Evolutionary conservation across 2,797 vertebrate species (phyloP), one percentile per base, ranked within the genome.

Genomic region (Eulemur mongoz): DNA sequence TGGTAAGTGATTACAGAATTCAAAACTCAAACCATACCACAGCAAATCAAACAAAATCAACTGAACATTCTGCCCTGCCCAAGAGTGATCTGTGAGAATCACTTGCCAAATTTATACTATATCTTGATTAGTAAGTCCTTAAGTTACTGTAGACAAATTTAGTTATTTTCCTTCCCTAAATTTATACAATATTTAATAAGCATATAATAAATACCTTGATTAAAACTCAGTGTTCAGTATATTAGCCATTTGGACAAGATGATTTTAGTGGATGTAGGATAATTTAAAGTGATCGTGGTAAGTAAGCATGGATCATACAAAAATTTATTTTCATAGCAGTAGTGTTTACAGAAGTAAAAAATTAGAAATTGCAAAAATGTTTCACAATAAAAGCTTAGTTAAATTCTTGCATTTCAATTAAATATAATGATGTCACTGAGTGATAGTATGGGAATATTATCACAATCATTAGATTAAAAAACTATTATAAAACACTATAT

Each of bases 281-380:
- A 50, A 80, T 92, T 92, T 89, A 63, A 91, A 88, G 17, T 91
- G 63, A 67, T 84, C 30, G 12, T 75, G 18, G 43, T 69, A 92
- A 59, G 85, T 61, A 79, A 88, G 11, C n/a, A 83, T 38, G 76
- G 27, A 35, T 67, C 50, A 84, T 45, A 54, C 22, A 70, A 94
- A 85, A 69, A 81, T 40, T 76, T 85, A 81, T 79, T 63, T 75
- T 20, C 50, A 48, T 22, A 81, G 35, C 7, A 69, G 3, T 45
- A 85, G 52, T 63, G 17, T 75, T 45, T 67, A 43, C 20, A 57
- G 40, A 61, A 85, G 43, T 61, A 89, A 89, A 93, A 86, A 81
- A n/a, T 38, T 35, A 81, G 23, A 86, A 83, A 79, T 22, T n/a
- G 27, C 7, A 78, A 40, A 91, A 93, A 83, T 82, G 17, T 54